Base-by-base conservation (phyloP, 2,797 vertebrate species). In the Vespertilio murinus region DNA sequence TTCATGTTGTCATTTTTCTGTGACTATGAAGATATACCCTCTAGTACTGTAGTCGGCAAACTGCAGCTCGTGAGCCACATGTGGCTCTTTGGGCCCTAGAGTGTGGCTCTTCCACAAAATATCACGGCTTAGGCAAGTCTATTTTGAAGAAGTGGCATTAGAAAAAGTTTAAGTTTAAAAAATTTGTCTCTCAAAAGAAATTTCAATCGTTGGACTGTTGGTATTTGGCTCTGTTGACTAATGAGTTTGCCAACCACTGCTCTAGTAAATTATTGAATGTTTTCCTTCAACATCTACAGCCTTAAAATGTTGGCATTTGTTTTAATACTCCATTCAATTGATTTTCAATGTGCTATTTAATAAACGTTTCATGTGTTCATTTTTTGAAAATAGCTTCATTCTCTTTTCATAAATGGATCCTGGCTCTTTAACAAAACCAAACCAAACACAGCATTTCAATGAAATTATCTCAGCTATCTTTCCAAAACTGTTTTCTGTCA, bases 291-390 rank as follows among this genome's bases (percentile, higher is more conserved):
- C 4, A 40, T 80, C 38, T 40, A 5, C 56, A 74, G n/a, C 54
- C 86, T 85, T 81, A 85, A 88, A 86, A 64, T 91, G 42, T 91
- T 94, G 77, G 7, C 3, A 65, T 92, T 93, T 91, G 11, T 71
- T 94, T 80, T 69, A 77, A 12, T 74, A 13, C 6, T 22, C 11
- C 33, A 69, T 78, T 93, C 54, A 88, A 12, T 47, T 90, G 56
- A 88, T 94, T 96, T 93, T 93, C 40, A 54, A 6, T 42, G 40
- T 81, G 2, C 22, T 94, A 5, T 78, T 40, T 82, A 77, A 75
- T 75, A 75, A 71, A 90, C 93, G 64, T 90, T 90, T 23, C 18
- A 35, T 83, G 35, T 86, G 89, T 22, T 75, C 47, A 25, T 83
- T 79, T 77, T 87, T 88, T 35, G 0, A 47, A 95, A 81, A 73